Evolutionary conservation across 2,797 vertebrate genomes (phyloP).

Genomic region (Emydoidea blandingii): DNA sequence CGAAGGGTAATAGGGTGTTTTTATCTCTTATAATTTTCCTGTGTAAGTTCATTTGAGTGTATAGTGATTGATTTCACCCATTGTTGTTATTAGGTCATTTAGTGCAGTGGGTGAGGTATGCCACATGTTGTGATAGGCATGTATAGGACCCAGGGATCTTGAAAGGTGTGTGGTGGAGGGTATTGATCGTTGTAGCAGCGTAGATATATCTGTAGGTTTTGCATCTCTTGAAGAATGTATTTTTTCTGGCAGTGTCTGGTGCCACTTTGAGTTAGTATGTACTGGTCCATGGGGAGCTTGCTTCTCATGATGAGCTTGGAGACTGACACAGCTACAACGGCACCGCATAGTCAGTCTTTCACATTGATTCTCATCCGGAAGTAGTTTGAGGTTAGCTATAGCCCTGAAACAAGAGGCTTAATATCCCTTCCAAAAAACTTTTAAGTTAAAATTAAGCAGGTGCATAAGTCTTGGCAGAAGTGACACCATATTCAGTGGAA

Average conservation of each 20-base stretch:
- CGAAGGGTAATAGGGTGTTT: neutral
- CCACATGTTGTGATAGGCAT: neutral
- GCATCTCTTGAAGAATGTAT: neutral
- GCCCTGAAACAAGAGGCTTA: rapidly evolving
- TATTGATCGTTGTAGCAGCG: neutral
- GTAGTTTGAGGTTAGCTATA: neutral
- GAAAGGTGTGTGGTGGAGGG: neutral
- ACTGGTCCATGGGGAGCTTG: neutral
- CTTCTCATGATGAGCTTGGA: neutral
- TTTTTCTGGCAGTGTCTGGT: neutral
- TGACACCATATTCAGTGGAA: neutral
- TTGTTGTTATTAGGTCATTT: neutral
- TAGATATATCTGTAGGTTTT: neutral
- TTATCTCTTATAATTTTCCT: neutral
- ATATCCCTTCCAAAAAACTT: neutral
- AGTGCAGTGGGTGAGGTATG: neutral
- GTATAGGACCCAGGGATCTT: neutral
- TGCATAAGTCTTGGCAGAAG: neutral
- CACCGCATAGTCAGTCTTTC: neutral
- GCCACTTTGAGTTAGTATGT: neutral
- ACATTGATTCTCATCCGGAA: neutral
- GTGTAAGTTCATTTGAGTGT: neutral
- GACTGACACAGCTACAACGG: neutral
- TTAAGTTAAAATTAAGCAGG: neutral
- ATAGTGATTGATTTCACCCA: neutral